Conservation (phyloP, 2,888 invertebrate species). For the Drosophila putrida region DNA sequence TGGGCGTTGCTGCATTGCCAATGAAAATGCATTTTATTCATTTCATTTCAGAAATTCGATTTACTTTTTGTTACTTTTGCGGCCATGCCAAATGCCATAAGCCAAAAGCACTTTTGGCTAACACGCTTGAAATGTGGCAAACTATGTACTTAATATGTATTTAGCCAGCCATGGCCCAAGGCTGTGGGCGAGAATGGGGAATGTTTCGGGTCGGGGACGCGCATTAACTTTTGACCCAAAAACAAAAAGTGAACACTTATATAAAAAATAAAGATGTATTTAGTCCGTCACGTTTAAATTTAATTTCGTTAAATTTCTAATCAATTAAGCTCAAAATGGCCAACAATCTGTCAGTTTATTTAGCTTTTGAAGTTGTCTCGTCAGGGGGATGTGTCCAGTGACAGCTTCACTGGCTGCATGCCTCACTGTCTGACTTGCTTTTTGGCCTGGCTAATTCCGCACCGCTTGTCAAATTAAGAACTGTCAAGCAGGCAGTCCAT, state of each 20-base stretch:
- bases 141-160: constrained; percentile 31
- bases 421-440: constrained; percentile 4
- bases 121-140: constrained; percentile 49
- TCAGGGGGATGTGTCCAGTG: constrained; percentile 31
- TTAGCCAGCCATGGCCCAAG: constrained; percentile 14
- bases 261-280: constrained; percentile 6
- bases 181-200: not conserved
- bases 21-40: constrained; percentile 37
- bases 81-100: constrained; percentile 26
- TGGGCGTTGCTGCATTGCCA: constrained; percentile 40
- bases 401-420: constrained; percentile 3
- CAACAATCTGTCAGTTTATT: constrained; percentile 51
- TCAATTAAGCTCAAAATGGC: constrained; percentile 70
- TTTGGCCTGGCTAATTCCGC: constrained; percentile 50
- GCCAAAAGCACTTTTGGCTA: constrained; percentile 38
- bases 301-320: constrained; percentile 56
- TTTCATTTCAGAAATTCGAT: constrained; percentile 29
- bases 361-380: constrained; percentile 62
- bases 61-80: constrained; percentile 34
- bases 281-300: constrained; percentile 31
- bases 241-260: not conserved
- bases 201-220: constrained; percentile 4
- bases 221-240: constrained; percentile 62
- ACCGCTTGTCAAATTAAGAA: constrained; percentile 67
- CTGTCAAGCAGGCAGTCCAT: constrained; percentile 57